Evolutionary conservation across 2,888 invertebrate genomes (phyloP).

Genomic region (Xanthorhoe spadicearia): DNA sequence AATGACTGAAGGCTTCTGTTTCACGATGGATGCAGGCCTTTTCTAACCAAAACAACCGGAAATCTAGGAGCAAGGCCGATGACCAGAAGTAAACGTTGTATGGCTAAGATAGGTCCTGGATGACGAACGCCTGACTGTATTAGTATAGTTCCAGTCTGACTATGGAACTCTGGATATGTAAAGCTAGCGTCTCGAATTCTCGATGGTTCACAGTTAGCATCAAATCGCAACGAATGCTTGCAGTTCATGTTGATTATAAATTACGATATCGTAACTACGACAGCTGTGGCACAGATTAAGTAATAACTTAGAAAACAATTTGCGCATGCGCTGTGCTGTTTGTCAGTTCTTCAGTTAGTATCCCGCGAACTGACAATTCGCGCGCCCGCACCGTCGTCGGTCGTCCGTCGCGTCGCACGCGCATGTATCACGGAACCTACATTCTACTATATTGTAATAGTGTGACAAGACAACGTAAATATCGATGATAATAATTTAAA

Average conservation of each 20-base stretch:
- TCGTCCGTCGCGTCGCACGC: slow-evolving; percentile 60
- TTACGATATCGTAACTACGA: not conserved
- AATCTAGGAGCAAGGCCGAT: no score
- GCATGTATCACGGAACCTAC: slow-evolving; percentile 42
- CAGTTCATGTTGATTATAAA: not conserved
- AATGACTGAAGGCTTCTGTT: no score
- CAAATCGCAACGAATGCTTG: not conserved
- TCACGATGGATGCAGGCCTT: no score
- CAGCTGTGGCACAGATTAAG: slow-evolving; percentile 14
- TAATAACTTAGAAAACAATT: not conserved
- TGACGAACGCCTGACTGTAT: no score
- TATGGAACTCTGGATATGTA: no score
- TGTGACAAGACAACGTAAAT: slow-evolving; percentile 48
- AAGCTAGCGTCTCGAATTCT: no score
- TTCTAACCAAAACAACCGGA: no score
- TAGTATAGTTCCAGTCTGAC: no score
- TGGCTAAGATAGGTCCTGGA: no score
- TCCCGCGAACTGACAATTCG: slow-evolving; percentile 58
- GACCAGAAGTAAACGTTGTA: no score
- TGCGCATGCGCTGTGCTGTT: not conserved
- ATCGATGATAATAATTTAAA: slow-evolving; percentile 10
- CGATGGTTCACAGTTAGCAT: not conserved
- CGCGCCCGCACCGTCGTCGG: slow-evolving; percentile 59
- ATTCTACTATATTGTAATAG: slow-evolving; percentile 48
- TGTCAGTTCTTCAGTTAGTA: slow-evolving; percentile 47